Base-by-base conservation (phyloP, 2,888 invertebrate genomes). In the Lydus trimaculatus region DNA sequence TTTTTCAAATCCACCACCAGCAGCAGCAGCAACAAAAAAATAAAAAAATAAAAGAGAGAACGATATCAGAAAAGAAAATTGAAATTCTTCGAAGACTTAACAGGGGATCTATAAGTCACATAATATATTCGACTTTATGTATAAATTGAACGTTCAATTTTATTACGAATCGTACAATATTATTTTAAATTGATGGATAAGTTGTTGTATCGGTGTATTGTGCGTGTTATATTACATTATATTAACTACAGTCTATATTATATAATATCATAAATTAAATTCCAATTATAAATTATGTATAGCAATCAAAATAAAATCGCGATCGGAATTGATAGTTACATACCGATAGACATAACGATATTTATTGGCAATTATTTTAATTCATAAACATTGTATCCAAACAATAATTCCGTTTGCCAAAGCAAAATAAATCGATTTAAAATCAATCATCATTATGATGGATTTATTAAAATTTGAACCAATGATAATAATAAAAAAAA, bases 101-200 rank as follows among this genome's bases (percentile, higher is more conserved):
- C 70, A 65, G 70, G 70, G 70, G 70, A 70, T 70, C 70, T 67
- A 70, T 70, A 70, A 70, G 66, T 70, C 67, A 36, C 15, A 66
- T 70, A 66, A 48, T 56, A 15, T 28, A 11, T 28, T 56, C 7
- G 56, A 28, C 28, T 56, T 25, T 56, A n/a, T 15, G n/a, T n/a
- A 15, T 28, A 56, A 56, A 56, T 56, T 28, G 28, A 56, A 56
- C 11, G 15, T 25, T 15, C 25, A 56, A 28, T 28, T 56, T 56
- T 56, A 56, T 28, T 56, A 56, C 11, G 15, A n/a, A 6, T n/a
- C 15, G 56, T 56, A n/a, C 28, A 5, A 25, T 28, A 28, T 56
- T 3, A 56, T 25, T 25, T 23, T 5, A 25, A 9, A 28, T 56
- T 56, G 56, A 56, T 56, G 28, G 56, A 25, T 15, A 15, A 25